Conservation (phyloP, 1,140 invertebrate species). For the Hylyphantes graminicola region DNA sequence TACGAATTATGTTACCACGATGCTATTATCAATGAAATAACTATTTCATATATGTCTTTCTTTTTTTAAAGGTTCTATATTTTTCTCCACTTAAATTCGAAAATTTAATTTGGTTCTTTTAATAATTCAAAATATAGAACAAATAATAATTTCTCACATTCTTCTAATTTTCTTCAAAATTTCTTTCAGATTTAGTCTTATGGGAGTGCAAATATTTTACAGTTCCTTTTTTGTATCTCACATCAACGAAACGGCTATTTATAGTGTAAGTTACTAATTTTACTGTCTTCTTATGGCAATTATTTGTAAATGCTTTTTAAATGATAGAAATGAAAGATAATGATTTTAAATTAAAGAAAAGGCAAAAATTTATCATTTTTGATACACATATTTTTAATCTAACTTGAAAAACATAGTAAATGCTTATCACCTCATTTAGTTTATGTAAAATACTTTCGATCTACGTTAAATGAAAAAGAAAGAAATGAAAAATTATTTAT, state of each 20-base stretch:
- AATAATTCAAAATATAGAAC: no score
- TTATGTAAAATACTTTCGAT: background rate
- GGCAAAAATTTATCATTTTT: background rate
- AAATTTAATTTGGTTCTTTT: no score
- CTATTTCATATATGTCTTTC: no score
- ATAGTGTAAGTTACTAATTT: slow-evolving; percentile 30
- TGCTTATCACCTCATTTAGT: background rate
- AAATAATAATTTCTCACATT: background rate
- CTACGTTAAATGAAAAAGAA: background rate
- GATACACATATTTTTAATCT: background rate
- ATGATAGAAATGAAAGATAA: background rate
- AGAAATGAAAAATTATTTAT: no score
- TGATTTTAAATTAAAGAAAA: background rate
- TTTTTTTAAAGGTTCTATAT: no score
- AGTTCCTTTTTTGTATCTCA: slow-evolving; percentile 47
- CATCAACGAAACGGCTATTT: slow-evolving; percentile 46
- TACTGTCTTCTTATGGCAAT: background rate
- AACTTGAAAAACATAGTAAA: background rate
- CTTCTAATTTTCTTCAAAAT: background rate
- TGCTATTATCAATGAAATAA: no score
- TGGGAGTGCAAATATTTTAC: slow-evolving; percentile 47
- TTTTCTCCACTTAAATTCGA: no score
- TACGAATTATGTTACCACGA: no score
- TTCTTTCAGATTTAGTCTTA: slow-evolving; percentile 42
- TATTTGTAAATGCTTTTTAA: background rate